phyloP scores from a whole-genome alignment of 2,888 invertebrate genomes.

The Hirudinaria manillensis region DNA sequence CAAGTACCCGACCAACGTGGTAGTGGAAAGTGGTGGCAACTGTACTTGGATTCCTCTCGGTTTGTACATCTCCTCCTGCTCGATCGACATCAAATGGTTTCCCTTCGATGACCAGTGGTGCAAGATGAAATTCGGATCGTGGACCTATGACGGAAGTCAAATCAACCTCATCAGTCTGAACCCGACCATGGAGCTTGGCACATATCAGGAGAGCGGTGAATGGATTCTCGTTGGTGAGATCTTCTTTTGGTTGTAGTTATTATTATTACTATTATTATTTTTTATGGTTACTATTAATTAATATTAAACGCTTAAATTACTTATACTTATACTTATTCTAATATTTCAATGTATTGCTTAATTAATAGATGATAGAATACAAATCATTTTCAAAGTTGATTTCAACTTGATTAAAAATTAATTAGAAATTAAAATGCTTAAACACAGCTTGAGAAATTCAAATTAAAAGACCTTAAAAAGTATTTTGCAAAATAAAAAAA shows the following conservation, averaged over 20 bases:
- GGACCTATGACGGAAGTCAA: slow-evolving; percentile 42
- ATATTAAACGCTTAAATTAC: no score
- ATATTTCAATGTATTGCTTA: no score
- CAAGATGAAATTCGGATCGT: slow-evolving; percentile 43
- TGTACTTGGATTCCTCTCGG: slow-evolving; percentile 41
- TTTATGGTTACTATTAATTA: background rate
- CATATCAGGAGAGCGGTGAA: slow-evolving; percentile 41
- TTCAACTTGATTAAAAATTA: no score
- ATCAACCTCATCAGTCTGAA: background rate
- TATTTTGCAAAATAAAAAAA: no score
- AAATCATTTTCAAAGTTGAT: no score
- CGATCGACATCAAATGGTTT: slow-evolving; percentile 42
- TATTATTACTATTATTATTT: background rate
- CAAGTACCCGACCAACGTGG: slow-evolving; percentile 41
- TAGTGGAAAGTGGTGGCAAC: slow-evolving; percentile 38
- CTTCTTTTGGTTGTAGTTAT: background rate
- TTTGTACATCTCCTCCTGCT: slow-evolving; percentile 41
- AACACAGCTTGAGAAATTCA: no score
- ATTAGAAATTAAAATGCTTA: no score
- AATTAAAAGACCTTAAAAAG: no score
- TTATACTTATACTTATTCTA: no score
- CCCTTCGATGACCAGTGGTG: slow-evolving; percentile 43
- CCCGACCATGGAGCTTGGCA: slow-evolving; percentile 36
- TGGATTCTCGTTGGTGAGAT: slow-evolving; percentile 39
- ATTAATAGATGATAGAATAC: no score